phyloP scores from a whole-genome alignment of 2,888 invertebrate species.

The Epinotia ramella region DNA sequence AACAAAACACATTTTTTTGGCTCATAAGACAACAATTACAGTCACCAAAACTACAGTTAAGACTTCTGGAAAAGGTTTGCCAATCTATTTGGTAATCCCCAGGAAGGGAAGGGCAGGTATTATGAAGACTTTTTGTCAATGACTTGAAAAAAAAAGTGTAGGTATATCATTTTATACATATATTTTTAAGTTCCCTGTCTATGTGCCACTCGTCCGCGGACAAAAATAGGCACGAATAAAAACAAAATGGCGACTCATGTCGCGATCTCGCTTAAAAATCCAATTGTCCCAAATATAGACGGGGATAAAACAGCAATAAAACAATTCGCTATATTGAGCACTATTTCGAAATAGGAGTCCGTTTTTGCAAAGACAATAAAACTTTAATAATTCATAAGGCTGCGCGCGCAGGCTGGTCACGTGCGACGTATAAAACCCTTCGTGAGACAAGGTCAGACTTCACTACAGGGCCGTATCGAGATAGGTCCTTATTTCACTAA shows the following conservation, averaged over 20 bases:
- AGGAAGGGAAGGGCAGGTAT: not conserved
- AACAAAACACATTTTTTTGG: too few relatives aligned
- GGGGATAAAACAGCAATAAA: conserved; percentile 40
- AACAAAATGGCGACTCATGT: conserved; percentile 31
- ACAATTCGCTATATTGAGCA: conserved; percentile 44
- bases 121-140: not conserved
- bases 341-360: conserved; percentile 44
- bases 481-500: conserved; percentile 3
- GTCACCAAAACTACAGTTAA: too few relatives aligned
- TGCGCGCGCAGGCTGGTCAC: conserved; percentile 53
- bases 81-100: too few relatives aligned
- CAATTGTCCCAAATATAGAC: conserved; percentile 46
- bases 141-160: not conserved
- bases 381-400: conserved; percentile 45
- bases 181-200: not conserved
- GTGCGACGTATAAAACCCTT: conserved; percentile 32
- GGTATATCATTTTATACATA: not conserved
- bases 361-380: conserved; percentile 43
- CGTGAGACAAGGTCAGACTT: not conserved
- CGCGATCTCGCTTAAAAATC: conserved; percentile 36
- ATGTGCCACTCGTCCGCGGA: not conserved
- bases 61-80: too few relatives aligned
- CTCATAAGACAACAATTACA: too few relatives aligned
- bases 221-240: conserved; percentile 36
- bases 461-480: not conserved